A percentile compares a stretch with the other conserved stretches of the same genome.
Conservation (phyloP, 2,888 invertebrate species). For the Hemistola chrysoprasaria region DNA sequence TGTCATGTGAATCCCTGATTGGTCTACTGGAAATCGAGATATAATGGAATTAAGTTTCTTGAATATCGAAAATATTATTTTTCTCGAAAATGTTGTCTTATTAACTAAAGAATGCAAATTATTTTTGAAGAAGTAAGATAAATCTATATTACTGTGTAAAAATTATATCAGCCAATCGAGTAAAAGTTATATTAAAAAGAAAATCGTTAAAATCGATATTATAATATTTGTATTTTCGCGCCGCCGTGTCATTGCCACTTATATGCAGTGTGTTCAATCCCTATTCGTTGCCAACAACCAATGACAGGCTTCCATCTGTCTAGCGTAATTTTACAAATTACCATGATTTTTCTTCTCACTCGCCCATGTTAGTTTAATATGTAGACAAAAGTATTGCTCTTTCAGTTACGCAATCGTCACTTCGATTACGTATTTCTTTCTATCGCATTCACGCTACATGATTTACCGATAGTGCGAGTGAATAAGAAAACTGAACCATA, state of each 20-base stretch:
- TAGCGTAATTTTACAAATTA: conserved; percentile 67
- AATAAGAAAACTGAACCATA: conserved; percentile 47
- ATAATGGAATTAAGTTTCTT: conserved; percentile 1
- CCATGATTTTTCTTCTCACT: conserved; percentile 44
- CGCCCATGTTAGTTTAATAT: conserved; percentile 39
- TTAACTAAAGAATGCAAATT: too few species aligned
- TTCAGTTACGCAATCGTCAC: conserved; percentile 56
- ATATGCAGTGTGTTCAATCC: conserved; percentile 66
- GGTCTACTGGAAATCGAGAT: conserved; percentile 38
- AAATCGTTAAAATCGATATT: conserved; percentile 7
- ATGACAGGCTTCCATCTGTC: conserved; percentile 87
- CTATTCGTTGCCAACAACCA: conserved; percentile 79
- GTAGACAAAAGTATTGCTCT: conserved; percentile 36
- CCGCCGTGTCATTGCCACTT: conserved; percentile 42
- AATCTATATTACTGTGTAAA: conserved; percentile 3
- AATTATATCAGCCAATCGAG: background rate
- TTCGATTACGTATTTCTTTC: conserved; percentile 45
- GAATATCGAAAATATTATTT: conserved; percentile 15
- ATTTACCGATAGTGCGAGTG: conserved; percentile 38
- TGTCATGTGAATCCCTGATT: conserved; percentile 65
- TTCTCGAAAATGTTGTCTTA: background rate
- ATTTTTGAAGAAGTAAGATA: background rate
- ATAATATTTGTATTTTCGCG: conserved; percentile 45
- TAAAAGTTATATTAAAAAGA: background rate
- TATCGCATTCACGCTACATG: conserved; percentile 42